Percentiles rank a stretch among this genome's conserved stretches.
Conservation (phyloP, 2,113 vertebrate species). For the Bos taurus region ARS-UCD2.0 NC_037332.1:98340501-98341000, state of each 20-base stretch:
- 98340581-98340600: not conserved
- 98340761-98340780: not conserved
- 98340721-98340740: not conserved
- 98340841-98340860: not conserved
- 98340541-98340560: not conserved
- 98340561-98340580: not conserved
- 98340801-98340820: not conserved
- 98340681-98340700: not conserved
- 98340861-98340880: not conserved
- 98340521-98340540: not conserved
- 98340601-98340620: not conserved
- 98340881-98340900: no score
- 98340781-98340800: not conserved
- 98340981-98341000: not conserved
- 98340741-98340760: not conserved
- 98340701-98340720: not conserved
- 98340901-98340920: not conserved
- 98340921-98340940: not conserved
- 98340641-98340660: not conserved
- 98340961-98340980: not conserved
- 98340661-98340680: not conserved
- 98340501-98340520: not conserved
- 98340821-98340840: not conserved
- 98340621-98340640: not conserved
- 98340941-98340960: not conserved